phyloP scores from a whole-genome alignment of 2,113 vertebrate genomes.

The Stercorarius parasiticus region DNA sequence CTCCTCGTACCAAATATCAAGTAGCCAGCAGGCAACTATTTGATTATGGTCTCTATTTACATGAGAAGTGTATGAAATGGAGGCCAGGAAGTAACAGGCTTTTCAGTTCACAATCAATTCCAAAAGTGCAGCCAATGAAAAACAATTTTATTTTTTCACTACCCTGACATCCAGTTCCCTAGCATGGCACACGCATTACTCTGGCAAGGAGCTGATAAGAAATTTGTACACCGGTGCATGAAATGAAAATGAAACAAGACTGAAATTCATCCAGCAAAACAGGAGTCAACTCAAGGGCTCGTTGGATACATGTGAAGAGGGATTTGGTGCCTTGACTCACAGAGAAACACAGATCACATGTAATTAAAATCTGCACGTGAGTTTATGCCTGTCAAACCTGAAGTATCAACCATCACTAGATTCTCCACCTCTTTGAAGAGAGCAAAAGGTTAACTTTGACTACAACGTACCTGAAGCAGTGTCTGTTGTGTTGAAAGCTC shows the following conservation, averaged over 20 bases:
- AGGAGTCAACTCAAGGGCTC: not conserved
- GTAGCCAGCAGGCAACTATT: not conserved
- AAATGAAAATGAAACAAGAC: slow-evolving; percentile 31
- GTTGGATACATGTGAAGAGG: accelerated
- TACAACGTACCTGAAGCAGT: not conserved
- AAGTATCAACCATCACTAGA: not conserved
- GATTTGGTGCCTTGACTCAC: not conserved
- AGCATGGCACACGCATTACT: not conserved
- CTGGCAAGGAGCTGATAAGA: not conserved
- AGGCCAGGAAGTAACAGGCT: not conserved
- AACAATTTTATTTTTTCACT: not conserved
- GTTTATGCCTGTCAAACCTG: not conserved
- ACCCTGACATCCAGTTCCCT: not conserved
- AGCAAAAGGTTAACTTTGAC: not conserved
- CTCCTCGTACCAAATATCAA: not conserved
- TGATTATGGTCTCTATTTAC: not conserved
- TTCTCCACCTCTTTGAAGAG: not conserved
- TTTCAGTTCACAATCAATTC: not conserved
- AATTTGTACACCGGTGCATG: slow-evolving; percentile 18
- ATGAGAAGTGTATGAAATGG: not conserved
- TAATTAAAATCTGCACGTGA: not conserved
- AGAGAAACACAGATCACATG: not conserved
- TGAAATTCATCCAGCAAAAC: slow-evolving; percentile 6
- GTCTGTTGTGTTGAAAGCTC: not conserved
- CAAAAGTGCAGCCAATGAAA: not conserved